Evolutionary conservation across 2,113 vertebrate species (phyloP).

Genomic region (Tenebrosternarchus preto): DNA sequence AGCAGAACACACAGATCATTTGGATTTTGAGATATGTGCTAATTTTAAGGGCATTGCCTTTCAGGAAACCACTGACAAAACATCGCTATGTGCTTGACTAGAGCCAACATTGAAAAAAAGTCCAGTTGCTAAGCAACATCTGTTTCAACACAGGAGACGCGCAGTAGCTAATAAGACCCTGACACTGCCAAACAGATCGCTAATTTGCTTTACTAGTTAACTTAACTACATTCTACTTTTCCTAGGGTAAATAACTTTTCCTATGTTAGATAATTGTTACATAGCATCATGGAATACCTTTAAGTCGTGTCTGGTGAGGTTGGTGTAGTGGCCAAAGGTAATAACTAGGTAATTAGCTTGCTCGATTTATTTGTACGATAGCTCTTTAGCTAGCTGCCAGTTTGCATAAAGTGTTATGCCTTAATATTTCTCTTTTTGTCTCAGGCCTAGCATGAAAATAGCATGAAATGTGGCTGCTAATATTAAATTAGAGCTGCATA

Average conservation of each 20-base stretch:
- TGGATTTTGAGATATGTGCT: too few relatives aligned
- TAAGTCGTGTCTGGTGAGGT: background rate
- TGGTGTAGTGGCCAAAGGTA: too few relatives aligned
- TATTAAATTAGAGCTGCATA: background rate
- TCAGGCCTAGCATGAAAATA: too few relatives aligned
- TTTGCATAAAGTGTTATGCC: too few relatives aligned
- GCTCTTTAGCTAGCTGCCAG: too few relatives aligned
- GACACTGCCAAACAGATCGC: background rate
- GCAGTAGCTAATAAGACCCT: background rate
- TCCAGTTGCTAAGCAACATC: constrained; percentile 67
- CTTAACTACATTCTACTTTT: background rate
- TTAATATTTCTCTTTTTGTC: too few relatives aligned
- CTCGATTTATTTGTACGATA: too few relatives aligned
- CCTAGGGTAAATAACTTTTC: background rate
- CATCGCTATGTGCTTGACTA: constrained; percentile 19
- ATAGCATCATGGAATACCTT: background rate
- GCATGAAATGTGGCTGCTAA: background rate
- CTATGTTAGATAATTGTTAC: background rate
- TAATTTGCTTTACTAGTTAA: background rate
- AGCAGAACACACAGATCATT: too few relatives aligned
- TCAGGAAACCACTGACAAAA: background rate
- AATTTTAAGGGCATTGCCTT: background rate
- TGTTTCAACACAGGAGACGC: background rate
- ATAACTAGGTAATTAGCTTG: too few relatives aligned
- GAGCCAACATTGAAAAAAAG: constrained; percentile 49